A percentile compares a stretch with the other conserved stretches of the same genome.
Conservation (phyloP, 2,797 vertebrate genomes). For the Sebastes steindachneri region DNA sequence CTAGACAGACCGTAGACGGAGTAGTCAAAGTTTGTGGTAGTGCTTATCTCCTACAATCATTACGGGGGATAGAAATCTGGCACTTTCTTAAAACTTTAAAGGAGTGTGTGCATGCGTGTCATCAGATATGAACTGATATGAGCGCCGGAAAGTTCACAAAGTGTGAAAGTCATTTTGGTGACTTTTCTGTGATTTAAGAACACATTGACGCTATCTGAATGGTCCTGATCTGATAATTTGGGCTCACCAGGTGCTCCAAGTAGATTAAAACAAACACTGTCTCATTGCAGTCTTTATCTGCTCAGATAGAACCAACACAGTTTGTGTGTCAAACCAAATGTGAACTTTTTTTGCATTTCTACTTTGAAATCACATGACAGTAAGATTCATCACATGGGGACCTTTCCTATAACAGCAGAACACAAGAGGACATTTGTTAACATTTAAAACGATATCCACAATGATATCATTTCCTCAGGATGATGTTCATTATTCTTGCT, state of each 20-base stretch:
- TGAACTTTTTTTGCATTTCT: slow-evolving; percentile 3
- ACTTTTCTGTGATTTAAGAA: slow-evolving; percentile 15
- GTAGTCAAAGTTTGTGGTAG: slow-evolving; percentile 23
- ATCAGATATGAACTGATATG: background rate
- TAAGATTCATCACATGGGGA: background rate
- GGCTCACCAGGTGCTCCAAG: background rate
- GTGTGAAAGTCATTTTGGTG: slow-evolving; percentile 6
- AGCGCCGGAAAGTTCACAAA: background rate
- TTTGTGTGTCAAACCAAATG: background rate
- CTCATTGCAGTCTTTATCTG: background rate
- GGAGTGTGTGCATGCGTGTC: background rate
- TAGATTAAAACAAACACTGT: slow-evolving; percentile 28
- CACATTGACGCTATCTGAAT: slow-evolving; percentile 7
- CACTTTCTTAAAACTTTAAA: slow-evolving; percentile 17
- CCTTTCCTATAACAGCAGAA: background rate
- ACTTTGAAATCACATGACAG: background rate
- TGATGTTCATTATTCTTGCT: background rate
- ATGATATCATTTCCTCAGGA: background rate
- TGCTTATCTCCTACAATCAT: slow-evolving; percentile 1
- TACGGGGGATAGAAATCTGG: background rate
- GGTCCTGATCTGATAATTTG: slow-evolving; percentile 16
- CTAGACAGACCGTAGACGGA: background rate
- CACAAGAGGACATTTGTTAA: slow-evolving; percentile 22
- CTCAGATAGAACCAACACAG: background rate
- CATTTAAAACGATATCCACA: slow-evolving; percentile 27